Conservation (phyloP, 92 coral and sea anemone genomes). For the Isaurus tuberculatus region DNA sequence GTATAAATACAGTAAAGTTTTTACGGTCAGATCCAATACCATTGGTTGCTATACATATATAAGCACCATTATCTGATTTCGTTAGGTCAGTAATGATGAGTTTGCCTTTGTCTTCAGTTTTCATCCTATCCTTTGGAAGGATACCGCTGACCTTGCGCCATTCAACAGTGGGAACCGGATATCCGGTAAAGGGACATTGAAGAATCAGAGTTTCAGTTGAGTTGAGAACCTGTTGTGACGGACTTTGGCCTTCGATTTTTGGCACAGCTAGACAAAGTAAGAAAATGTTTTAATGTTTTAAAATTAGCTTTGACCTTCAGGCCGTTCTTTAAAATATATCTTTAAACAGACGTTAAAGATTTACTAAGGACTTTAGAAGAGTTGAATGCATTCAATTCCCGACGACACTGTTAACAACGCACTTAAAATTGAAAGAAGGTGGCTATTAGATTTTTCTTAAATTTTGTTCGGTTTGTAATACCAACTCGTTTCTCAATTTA, state of each 20-base stretch:
- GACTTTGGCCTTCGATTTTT: slow-evolving; percentile 54
- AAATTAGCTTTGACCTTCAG: neutral
- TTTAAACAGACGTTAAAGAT: too few relatives aligned
- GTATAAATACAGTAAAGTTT: slow-evolving; percentile 75
- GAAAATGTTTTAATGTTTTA: neutral
- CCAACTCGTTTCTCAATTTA: too few relatives aligned
- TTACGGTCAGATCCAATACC: slow-evolving; percentile 71
- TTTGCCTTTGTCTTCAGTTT: slow-evolving; percentile 48
- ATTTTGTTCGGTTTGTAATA: too few relatives aligned
- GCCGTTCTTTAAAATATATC: neutral
- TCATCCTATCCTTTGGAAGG: slow-evolving; percentile 63
- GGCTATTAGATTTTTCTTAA: too few relatives aligned
- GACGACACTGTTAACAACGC: too few relatives aligned
- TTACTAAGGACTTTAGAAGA: too few relatives aligned
- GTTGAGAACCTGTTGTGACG: slow-evolving; percentile 37
- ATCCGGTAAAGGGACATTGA: slow-evolving; percentile 77
- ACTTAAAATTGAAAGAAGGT: too few relatives aligned
- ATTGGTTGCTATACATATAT: slow-evolving; percentile 74
- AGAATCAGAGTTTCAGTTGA: slow-evolving; percentile 49
- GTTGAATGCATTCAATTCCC: too few relatives aligned
- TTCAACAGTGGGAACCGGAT: slow-evolving; percentile 67
- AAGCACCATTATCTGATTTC: slow-evolving; percentile 78
- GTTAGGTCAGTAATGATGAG: slow-evolving; percentile 70
- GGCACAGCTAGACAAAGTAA: slow-evolving; percentile 66
- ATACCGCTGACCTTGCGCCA: slow-evolving; percentile 76